These are phyloP conservation scores for Acromyrmex charruanus DNA, from an alignment of 1,140 invertebrate species.

Conservation along the genomic window DNA sequence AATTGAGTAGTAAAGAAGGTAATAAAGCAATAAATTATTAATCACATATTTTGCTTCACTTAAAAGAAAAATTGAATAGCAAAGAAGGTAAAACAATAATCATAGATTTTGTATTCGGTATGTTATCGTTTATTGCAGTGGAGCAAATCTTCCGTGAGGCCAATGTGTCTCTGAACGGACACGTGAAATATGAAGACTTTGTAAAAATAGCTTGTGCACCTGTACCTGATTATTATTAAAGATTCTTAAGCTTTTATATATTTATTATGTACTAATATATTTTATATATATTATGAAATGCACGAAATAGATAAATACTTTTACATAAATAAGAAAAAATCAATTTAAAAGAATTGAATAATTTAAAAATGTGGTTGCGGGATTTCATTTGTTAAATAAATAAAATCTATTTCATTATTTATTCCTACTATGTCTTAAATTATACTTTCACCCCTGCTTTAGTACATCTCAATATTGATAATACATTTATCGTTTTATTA, in stretches of 20 bases:
- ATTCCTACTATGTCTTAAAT: conserved; percentile 17
- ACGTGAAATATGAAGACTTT: conserved; percentile 96
- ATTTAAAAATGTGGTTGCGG: conserved; percentile 14
- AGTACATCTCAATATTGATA: background rate
- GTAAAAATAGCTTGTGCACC: conserved; percentile 97
- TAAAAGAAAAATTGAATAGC: too few relatives aligned
- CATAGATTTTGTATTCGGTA: conserved; percentile 19
- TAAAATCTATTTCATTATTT: conserved; percentile 32
- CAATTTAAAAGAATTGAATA: conserved; percentile 45
- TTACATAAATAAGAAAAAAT: conserved; percentile 1
- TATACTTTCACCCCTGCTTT: conserved; percentile 19
- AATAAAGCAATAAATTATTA: background rate
- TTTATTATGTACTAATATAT: conserved; percentile 29
- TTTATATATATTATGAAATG: background rate
- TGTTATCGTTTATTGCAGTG: conserved; percentile 87
- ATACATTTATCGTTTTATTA: background rate
- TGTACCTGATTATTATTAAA: conserved; percentile 96
- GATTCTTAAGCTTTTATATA: background rate
- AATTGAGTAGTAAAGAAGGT: conserved; percentile 96
- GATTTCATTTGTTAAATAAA: conserved; percentile 2
- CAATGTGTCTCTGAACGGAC: conserved; percentile 93
- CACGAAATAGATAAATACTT: background rate
- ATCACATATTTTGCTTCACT: too few relatives aligned
- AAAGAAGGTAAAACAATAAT: background rate
- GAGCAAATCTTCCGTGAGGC: conserved; percentile 97